These are phyloP conservation scores for Sebastes alutus DNA, from an alignment of 2,797 vertebrate species.

Conservation along the genomic window DNA sequence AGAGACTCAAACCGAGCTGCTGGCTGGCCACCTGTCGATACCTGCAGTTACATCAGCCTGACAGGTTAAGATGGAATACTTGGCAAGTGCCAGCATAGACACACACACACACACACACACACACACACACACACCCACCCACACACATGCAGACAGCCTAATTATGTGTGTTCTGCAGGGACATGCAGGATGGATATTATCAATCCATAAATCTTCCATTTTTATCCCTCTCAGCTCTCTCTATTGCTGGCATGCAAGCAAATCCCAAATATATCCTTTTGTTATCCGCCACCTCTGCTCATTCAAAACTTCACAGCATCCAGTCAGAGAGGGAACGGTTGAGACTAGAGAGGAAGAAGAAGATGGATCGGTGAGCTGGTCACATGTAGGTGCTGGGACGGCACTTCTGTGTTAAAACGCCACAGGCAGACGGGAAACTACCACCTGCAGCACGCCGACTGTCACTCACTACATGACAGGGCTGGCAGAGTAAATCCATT, in stretches of 20 bases:
- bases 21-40: conserved; percentile 46
- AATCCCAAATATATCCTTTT: conserved; percentile 29
- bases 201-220: conserved; percentile 39
- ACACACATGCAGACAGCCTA: conserved; percentile 1
- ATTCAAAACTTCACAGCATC: conserved; percentile 16
- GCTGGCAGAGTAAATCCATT: conserved; percentile 27
- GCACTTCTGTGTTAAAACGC: conserved; percentile 45
- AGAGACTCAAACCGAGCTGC: conserved; percentile 17
- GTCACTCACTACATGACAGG: conserved; percentile 29
- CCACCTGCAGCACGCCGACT: conserved; percentile 48
- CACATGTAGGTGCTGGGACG: conserved; percentile 41
- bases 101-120: conserved; percentile 37
- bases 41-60: conserved; percentile 50
- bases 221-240: conserved; percentile 6
- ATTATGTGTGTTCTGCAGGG: conserved; percentile 33
- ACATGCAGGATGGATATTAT: conserved; percentile 39
- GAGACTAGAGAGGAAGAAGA: neutral
- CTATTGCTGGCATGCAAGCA: conserved; percentile 4
- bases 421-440: conserved; percentile 53
- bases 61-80: conserved; percentile 49
- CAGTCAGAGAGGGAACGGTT: neutral
- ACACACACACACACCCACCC: conserved; percentile 35
- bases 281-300: conserved; percentile 12
- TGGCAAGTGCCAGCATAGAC: conserved; percentile 38
- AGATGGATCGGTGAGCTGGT: conserved; percentile 22